Base-by-base conservation (phyloP, 1,140 invertebrate genomes). In the Tachypleus tridentatus region DNA sequence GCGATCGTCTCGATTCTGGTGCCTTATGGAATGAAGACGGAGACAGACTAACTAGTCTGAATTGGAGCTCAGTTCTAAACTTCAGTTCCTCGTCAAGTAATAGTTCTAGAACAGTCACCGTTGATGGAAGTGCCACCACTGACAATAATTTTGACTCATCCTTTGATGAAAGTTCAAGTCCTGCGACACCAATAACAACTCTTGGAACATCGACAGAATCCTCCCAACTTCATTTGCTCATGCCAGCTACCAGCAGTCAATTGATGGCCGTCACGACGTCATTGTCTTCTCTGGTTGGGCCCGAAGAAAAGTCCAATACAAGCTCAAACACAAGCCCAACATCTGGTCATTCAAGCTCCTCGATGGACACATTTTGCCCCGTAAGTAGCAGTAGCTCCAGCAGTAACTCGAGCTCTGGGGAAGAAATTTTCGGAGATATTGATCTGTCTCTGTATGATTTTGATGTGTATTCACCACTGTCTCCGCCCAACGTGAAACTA, bases 31-130 rank as follows among this genome's bases (percentile, higher is more conserved):
- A 81, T 9, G 87, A 89, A 75, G 87, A 86, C 1, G 84, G 87
- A 61, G 85, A 87, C 75, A 86, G 63, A 58, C 61, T 70, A 49
- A 66, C 68, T 51, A 67, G 86, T 70, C 91, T 93, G 74, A 91
- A 92, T 77, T 93, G 91, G 90, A 87, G 90, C 72, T 91, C 89
- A 51, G 90, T 93, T 69, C 81, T 93, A 54, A 91, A 87, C 72
- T 81, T 93, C 10, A 91, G 76, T 86, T 88, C 29, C 79, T 89
- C 68, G 89, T 86, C 74, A 74, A 86, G 60, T 83, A 11, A 57
- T 10, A 58, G 52, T 51, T 11, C 52, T 53, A 54, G 9, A 11
- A 57, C n/a, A 3, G 61, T 52, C 50, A 49, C 9, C 8, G 57
- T 57, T n/a, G 6, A 49, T 53, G 52, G 29, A 62, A 64, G 53